A percentile compares a stretch with the other conserved stretches of the same genome.
phyloP scores from a whole-genome alignment of 2,888 invertebrate genomes.

The Crepidodera aurea region DNA sequence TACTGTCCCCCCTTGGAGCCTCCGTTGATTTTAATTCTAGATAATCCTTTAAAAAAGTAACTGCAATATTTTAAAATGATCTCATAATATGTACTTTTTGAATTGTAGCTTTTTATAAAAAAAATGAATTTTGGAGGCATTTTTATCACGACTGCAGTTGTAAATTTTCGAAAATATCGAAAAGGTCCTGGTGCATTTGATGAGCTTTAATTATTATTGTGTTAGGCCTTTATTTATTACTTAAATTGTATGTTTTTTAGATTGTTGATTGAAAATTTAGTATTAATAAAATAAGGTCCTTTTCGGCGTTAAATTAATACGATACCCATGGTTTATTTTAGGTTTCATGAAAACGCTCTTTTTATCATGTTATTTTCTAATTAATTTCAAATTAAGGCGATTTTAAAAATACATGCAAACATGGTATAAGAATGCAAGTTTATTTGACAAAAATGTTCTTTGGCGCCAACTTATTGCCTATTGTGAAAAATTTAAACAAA shows the following conservation, averaged over 20 bases:
- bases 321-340: not conserved
- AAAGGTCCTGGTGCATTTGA: constrained; percentile 42
- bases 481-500: too few relatives aligned
- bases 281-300: constrained; percentile 37
- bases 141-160: constrained; percentile 23
- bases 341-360: not conserved
- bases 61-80: too few relatives aligned
- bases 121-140: not conserved
- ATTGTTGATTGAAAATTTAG: constrained; percentile 31
- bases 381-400: too few relatives aligned
- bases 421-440: too few relatives aligned
- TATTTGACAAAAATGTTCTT: too few relatives aligned
- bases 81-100: not conserved
- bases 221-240: constrained; percentile 32
- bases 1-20: too few relatives aligned
- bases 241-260: constrained; percentile 29
- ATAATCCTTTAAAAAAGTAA: not conserved
- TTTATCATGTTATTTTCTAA: too few relatives aligned
- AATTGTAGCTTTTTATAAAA: not conserved
- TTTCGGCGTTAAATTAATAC: constrained; percentile 35
- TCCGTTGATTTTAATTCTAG: not conserved
- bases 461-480: too few relatives aligned
- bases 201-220: constrained; percentile 44
- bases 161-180: constrained; percentile 28
- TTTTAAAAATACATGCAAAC: too few relatives aligned